Evolutionary conservation across 2,113 vertebrate species (phyloP), one percentile per base, ranked within the genome.

Genomic region (Hippocampus mohnikei): DNA sequence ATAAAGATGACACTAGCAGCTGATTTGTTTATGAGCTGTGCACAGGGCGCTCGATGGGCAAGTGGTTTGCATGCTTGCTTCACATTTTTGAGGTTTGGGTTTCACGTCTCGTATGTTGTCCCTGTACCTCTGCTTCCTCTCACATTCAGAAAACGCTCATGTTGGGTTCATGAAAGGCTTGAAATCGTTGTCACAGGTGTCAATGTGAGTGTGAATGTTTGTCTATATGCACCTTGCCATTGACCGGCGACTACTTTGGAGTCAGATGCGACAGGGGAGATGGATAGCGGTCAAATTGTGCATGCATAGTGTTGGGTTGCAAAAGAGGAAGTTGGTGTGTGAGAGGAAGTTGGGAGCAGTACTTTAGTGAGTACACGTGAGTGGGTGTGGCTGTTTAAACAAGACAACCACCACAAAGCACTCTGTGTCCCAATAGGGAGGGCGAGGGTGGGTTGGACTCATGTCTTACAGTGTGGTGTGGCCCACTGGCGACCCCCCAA

Each of bases 391-490:
- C 58, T 9, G 58, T 33, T 7, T 15, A 60, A 33, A 33, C 27
- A 60, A 60, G 58, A 60, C 27, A 60, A 60, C 33, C 27, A 60
- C 27, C 58, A 18, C 58, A 60, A 60, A 60, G 58, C 27, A 60
- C 27, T 18, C 58, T 60, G 15, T 20, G 58, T 60, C 25, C 58
- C 58, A 60, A 60, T 37, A 33, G 15, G 27, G 27, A 33, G 58
- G 55, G 55, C 15, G 27, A 13, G 25, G 15, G 23, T 12, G 25
- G 58, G 58, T 8, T 33, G 27, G 58, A 37, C 5, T 29, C 16
- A 18, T 7, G 58, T 60, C 8, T 60, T 60, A 58, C 55, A 60
- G 58, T 60, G 15, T 1, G 58, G 27, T 33, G 13, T 5, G 16
- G 58, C 58, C 58, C 25, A 60, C 15, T 60, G 58, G 58, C 58